phyloP scores from a whole-genome alignment of 2,113 vertebrate species.

The Hemichromis elongatus region DNA sequence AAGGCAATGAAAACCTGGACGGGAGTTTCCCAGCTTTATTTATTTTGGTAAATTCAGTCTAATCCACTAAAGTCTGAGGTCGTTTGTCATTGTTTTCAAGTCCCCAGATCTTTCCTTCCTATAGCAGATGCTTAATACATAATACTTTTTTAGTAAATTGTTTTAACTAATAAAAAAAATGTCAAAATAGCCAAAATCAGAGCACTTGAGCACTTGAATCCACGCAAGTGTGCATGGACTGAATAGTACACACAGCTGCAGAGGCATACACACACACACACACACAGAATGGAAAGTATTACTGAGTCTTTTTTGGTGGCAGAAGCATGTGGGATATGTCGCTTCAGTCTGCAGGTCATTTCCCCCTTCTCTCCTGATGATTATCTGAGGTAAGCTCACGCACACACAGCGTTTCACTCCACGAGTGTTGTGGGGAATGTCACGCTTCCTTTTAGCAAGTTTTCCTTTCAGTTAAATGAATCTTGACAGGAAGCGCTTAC shows the following conservation, averaged over 20 bases:
- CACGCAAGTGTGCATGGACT: background rate
- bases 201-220: background rate
- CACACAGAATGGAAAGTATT: background rate
- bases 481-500: background rate
- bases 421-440: background rate
- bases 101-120: background rate
- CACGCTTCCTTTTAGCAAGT: background rate
- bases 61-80: constrained; percentile 20
- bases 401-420: background rate
- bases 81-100: background rate
- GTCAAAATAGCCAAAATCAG: background rate
- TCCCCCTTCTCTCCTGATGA: constrained; percentile 26
- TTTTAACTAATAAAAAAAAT: background rate
- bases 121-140: background rate
- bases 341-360: background rate
- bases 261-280: background rate
- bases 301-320: constrained; percentile 1
- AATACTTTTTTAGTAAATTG: background rate
- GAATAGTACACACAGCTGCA: background rate
- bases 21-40: constrained; percentile 53
- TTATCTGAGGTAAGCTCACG: constrained; percentile 52
- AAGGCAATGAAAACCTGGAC: background rate
- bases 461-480: background rate
- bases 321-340: constrained; percentile 27
- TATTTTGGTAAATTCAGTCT: constrained; percentile 3